Evolutionary conservation across 2,113 vertebrate genomes (phyloP).

Genomic region (Dolichotis patagonum): DNA sequence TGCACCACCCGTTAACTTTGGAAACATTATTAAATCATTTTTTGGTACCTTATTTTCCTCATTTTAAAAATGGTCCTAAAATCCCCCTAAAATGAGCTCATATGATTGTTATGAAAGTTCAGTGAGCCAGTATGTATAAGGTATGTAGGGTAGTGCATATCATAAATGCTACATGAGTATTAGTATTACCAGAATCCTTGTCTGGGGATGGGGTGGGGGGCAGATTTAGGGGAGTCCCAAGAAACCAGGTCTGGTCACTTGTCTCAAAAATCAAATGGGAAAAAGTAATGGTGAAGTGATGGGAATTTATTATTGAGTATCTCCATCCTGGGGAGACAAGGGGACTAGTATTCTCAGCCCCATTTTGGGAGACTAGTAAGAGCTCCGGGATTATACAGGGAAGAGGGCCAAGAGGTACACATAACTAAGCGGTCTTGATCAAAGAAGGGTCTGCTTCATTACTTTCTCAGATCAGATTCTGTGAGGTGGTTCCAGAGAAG

Average conservation of each 20-base stretch:
- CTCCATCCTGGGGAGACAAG: not conserved
- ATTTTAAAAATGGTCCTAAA: not conserved
- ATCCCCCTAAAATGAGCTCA: not conserved
- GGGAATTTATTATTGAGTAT: not conserved
- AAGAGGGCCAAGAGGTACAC: not conserved
- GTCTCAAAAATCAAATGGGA: not conserved
- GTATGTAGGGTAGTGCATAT: not conserved
- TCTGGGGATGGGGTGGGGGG: not conserved
- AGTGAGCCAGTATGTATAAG: not conserved
- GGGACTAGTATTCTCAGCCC: not conserved
- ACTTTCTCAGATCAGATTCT: not conserved
- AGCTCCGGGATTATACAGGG: not conserved
- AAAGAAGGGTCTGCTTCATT: not conserved
- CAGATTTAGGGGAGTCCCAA: not conserved
- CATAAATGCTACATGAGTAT: not conserved
- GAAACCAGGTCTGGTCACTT: not conserved
- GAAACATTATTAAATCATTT: not conserved
- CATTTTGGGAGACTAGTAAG: too few relatives aligned
- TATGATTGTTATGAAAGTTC: not conserved
- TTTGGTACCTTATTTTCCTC: not conserved
- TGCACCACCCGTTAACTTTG: not conserved
- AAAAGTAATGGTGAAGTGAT: not conserved
- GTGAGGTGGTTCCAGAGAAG: not conserved
- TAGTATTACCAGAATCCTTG: not conserved
- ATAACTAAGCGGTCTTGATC: not conserved